Base-by-base conservation (phyloP, 2,797 vertebrate genomes). In the Erithacus rubecula region DNA sequence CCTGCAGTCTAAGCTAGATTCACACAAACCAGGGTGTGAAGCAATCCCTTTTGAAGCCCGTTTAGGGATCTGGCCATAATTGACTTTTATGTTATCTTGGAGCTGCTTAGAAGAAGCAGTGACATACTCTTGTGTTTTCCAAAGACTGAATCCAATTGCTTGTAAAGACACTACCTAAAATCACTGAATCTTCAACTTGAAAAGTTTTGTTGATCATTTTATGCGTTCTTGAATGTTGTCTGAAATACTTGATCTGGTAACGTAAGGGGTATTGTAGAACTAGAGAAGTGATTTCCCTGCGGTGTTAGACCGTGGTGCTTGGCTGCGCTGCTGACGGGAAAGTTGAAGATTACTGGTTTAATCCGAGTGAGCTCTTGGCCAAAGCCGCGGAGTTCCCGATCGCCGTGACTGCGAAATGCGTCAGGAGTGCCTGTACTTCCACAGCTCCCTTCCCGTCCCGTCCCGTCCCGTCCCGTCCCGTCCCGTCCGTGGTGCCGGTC, bases 1-100 rank as follows among this genome's bases (percentile, higher is more conserved):
- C 32, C 43, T 78, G 63, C 65, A 27, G n/a, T 10, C 37, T 56
- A 8, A 53, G 51, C 26, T 1, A 62, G 52, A 64, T 12, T 78
- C 21, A 55, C 34, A 53, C 34, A 4, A 70, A 49, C 5, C 1
- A 15, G 58, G 0, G 0, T 34, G 21, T 30, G 21, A 23, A 53
- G 34, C 44, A 13, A 15, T 19, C 26, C 30, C 26, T 58, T 26
- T 2, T 36, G 78, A 82, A 58, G 18, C 16, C 9, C 6, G 0
- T 21, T 44, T 34, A 34, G 36, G 8, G 30, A 44, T 58, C 43
- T 72, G 70, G 7, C 43, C 22, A 15, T 44, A 59, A 59, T 39
- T 84, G 1, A 11, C 27, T 41, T 68, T n/a, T 76, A 19, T 49
- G 21, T 46, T n/a, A 13, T 23, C 39, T 70, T 27, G 22, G 22